phyloP scores from a whole-genome alignment of 2,797 vertebrate species.

The Hyperoplus lanceolatus region DNA sequence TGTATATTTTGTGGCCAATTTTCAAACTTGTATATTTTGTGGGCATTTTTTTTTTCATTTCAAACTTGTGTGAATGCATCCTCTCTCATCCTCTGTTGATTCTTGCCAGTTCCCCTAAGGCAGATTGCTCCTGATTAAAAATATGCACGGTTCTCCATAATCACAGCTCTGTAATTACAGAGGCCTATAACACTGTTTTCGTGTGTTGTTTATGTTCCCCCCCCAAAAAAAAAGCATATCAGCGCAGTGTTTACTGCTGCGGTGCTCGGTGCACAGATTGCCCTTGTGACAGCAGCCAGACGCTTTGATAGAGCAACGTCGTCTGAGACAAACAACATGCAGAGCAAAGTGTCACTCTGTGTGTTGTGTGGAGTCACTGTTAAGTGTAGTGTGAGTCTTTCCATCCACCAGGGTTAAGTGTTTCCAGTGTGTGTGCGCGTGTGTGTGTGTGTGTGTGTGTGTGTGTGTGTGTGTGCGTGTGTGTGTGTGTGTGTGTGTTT shows the following conservation, averaged over 20 bases:
- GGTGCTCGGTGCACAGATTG: not conserved
- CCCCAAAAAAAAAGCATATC: slow-evolving; percentile 35
- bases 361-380: slow-evolving; percentile 35
- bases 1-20: slow-evolving; percentile 11
- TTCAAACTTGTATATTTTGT: slow-evolving; percentile 16
- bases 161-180: slow-evolving; percentile 60
- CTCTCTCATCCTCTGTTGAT: slow-evolving; percentile 34
- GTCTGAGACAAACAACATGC: slow-evolving; percentile 34
- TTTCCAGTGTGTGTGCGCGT: slow-evolving; percentile 49
- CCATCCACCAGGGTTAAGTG: slow-evolving; percentile 57
- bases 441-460: no score
- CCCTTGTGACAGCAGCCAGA: slow-evolving; percentile 40
- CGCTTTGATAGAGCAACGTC: slow-evolving; percentile 35
- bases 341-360: slow-evolving; percentile 34
- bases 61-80: slow-evolving; percentile 25
- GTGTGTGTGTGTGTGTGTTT: no score
- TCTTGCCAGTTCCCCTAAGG: slow-evolving; percentile 45
- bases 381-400: slow-evolving; percentile 48
- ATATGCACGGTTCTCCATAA: slow-evolving; percentile 52
- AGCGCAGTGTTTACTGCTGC: slow-evolving; percentile 56
- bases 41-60: not conserved
- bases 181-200: slow-evolving; percentile 54
- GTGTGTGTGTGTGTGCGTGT: no score
- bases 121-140: slow-evolving; percentile 62
- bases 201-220: slow-evolving; percentile 46